A percentile compares a stretch with the other conserved stretches of the same genome.
Evolutionary conservation across 2,797 vertebrate species (phyloP).

Genomic region (Anableps anableps): DNA sequence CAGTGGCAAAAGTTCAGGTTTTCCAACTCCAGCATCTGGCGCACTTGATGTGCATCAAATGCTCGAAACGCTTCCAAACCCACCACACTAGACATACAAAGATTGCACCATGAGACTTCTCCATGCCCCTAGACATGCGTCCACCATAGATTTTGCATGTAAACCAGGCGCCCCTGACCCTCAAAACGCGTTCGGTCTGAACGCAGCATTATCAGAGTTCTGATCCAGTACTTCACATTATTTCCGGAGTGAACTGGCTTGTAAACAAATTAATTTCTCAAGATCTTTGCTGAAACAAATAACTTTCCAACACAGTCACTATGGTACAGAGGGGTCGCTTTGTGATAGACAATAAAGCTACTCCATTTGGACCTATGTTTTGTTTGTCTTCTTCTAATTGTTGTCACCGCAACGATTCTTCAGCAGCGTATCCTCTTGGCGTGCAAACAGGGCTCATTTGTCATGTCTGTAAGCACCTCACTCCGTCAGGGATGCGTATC

Average conservation of each 20-base stretch:
- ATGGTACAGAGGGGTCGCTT: not conserved
- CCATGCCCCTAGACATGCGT: too few species aligned
- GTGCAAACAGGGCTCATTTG: constrained; percentile 44
- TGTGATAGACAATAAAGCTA: not conserved
- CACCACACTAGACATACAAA: too few species aligned
- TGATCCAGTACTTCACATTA: not conserved
- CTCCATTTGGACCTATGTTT: not conserved
- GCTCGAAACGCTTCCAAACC: too few species aligned
- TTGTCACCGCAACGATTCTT: constrained; percentile 18
- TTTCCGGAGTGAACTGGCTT: not conserved
- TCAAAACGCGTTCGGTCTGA: too few species aligned
- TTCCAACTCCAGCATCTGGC: too few species aligned
- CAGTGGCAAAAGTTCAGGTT: too few species aligned
- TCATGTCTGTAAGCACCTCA: constrained; percentile 39
- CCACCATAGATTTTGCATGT: too few species aligned
- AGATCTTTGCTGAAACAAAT: not conserved
- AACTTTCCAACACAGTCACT: not conserved
- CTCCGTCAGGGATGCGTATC: constrained; percentile 49
- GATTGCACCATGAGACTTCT: too few species aligned
- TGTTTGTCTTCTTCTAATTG: constrained; percentile 25
- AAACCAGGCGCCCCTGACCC: too few species aligned
- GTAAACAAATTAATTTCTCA: not conserved
- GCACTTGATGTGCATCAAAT: too few species aligned
- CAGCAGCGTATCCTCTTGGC: constrained; percentile 3
- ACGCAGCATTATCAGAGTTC: too few species aligned